A percentile compares a stretch with the other conserved stretches of the same genome.
Evolutionary conservation across 2,113 vertebrate species (phyloP).

Genomic region (Microtus montanus): DNA sequence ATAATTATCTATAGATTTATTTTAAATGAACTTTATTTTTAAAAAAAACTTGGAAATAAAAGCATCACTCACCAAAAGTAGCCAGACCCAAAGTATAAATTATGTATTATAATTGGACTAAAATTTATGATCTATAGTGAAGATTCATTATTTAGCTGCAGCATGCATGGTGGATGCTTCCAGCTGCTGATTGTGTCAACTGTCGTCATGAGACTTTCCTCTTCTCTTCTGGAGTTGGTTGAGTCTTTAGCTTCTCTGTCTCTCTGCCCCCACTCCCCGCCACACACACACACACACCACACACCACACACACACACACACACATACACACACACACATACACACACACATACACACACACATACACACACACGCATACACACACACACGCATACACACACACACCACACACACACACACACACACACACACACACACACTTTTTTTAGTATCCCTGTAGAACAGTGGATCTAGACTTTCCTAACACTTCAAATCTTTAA

Average conservation of each 20-base stretch:
- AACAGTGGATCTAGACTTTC: neutral
- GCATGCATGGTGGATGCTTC: neutral
- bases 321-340: no score
- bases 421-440: neutral
- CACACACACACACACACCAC: neutral
- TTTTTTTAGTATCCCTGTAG: neutral
- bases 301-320: no score
- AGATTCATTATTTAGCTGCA: neutral
- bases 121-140: neutral
- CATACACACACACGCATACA: neutral
- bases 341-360: neutral
- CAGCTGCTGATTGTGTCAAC: neutral
- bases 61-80: neutral
- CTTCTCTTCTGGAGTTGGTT: neutral
- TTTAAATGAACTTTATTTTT: neutral
- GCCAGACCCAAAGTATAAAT: neutral
- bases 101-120: neutral
- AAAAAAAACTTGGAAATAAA: neutral
- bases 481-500: neutral
- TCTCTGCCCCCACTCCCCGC: neutral
- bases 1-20: neutral
- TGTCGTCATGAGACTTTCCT: neutral
- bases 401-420: neutral
- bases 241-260: neutral
- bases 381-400: neutral